These are phyloP conservation scores for Nesidiocoris tenuis DNA, from an alignment of 2,888 invertebrate genomes.

Conservation along the genomic window DNA sequence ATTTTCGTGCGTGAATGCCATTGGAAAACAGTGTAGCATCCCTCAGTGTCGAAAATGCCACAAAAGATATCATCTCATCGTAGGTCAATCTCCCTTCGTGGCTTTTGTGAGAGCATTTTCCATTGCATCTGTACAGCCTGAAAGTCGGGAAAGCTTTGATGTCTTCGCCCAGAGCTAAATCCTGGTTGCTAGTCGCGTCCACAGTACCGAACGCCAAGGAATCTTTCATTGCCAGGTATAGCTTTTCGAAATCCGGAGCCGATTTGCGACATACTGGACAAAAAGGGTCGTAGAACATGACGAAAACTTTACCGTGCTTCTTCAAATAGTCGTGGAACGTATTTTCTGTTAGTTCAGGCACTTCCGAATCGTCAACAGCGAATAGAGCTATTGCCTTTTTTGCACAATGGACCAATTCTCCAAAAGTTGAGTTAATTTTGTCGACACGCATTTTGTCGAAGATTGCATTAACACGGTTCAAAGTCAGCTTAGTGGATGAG, in stretches of 20 bases:
- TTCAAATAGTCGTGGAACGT: slow-evolving; percentile 15
- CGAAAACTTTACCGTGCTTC: slow-evolving; percentile 1
- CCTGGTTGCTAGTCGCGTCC: slow-evolving; percentile 6
- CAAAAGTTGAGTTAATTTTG: neutral
- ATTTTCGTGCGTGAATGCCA: neutral
- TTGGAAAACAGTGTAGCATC: neutral
- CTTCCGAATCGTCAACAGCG: slow-evolving; percentile 2
- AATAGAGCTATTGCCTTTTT: neutral
- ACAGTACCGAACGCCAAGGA: slow-evolving; percentile 10
- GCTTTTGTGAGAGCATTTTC: slow-evolving; percentile 18
- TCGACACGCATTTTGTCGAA: neutral
- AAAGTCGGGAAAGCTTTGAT: slow-evolving; percentile 35
- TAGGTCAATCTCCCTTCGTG: slow-evolving; percentile 13
- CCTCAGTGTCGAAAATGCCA: neutral
- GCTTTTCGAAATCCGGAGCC: neutral
- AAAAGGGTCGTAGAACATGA: slow-evolving; percentile 38
- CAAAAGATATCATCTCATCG: slow-evolving; percentile 11
- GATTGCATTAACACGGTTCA: too few relatives aligned
- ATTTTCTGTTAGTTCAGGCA: slow-evolving; percentile 18
- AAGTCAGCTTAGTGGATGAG: too few relatives aligned
- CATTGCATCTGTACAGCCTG: slow-evolving; percentile 25
- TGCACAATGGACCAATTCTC: neutral
- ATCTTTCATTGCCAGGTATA: neutral
- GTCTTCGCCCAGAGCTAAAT: neutral
- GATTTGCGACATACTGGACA: slow-evolving; percentile 23